Base-by-base conservation (phyloP, 2,888 invertebrate genomes). In the Amblyjoppa fuscipennis region DNA sequence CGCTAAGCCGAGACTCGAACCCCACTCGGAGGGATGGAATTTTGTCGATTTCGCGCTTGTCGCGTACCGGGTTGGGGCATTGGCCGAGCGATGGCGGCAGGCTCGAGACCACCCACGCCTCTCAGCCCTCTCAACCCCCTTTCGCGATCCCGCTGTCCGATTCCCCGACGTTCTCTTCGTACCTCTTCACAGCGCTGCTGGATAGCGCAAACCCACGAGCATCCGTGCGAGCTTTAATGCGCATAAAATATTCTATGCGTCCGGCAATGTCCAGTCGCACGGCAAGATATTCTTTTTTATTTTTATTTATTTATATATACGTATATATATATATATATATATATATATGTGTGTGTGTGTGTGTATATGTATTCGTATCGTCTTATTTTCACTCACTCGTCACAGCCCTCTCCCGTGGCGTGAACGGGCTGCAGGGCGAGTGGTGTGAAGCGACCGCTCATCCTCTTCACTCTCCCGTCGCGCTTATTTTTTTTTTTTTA, bases 31-130 rank as follows among this genome's bases (percentile, higher is more conserved):
- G 11, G 9, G 70, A 71, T 59, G 64, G 76, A 83, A 83, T 81
- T 70, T 81, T 11, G 16, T 73, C 41, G 84, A 66, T 71, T 70
- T 75, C 70, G 53, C 41, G 34, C 51, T 28, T 20, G 68, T 75
- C 82, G 83, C 70, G 88, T 77, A 90, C 85, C 87, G 83, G 89
- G 88, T 91, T 91, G 88, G 75, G 68, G 85, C 81, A 76, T 79
- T 84, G 61, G 70, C 84, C 90, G 91, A 83, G 69, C 68, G 92
- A 91, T 92, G 92, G 91, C 92, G 89, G 88, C 89, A 90, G 89
- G 86, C 81, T 91, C 90, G 90, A 89, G 80, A 86, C 80, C 59
- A 69, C 41, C 68, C 79, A 49, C 41, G 59, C 41, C 66, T 71
- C 81, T 76, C 51, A 20, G 16, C 45, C 31, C 66, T 3, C 71